Evolutionary conservation across 2,113 vertebrate species (phyloP), one percentile per base, ranked within the genome.

Genomic region (Trogon surrucura): DNA sequence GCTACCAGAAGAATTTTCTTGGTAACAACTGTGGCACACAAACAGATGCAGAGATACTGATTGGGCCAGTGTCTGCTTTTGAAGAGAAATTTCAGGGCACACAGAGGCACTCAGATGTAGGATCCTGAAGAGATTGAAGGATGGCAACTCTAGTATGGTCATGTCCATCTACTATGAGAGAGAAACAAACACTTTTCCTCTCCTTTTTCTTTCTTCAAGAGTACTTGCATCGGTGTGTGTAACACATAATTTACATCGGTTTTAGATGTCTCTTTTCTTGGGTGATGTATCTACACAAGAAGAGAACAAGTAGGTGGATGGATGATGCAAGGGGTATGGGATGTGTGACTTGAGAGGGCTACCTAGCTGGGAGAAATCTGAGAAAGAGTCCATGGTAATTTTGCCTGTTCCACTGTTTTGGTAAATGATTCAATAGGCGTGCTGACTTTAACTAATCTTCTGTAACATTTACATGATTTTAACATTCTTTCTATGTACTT

Each of bases 281-380:
- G 19, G 11, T 1, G 1, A 56, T 53, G 13, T 51, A 57, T 9
- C n/a, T 67, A 69, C 6, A 38, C 1, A 70, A 73, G 34, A 71
- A 47, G 23, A 65, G 26, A 57, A 19, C 8, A 57, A 5, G 20
- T 10, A 51, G 10, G 30, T 44, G 41, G 54, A 69, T 1, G 6
- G 14, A 64, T 53, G 22, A 61, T 60, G 41, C 13, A 75, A 7
- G 16, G 6, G 6, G 1, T 80, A 17, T 51, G 12, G 71, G 27
- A 15, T 0, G 0, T n/a, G 16, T 50, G 27, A 54, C 19, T 57
- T 1, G 3, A 29, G 48, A 71, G 34, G 61, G 10, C 13, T 71
- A 48, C 29, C 13, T 38, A 38, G 61, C 23, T 32, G 3, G 34
- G 30, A 80, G 32, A 77, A 48, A 83, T 4, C 3, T 53, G 61